Evolutionary conservation across 2,797 vertebrate genomes (phyloP).

Genomic region (Pipistrellus kuhlii): DNA sequence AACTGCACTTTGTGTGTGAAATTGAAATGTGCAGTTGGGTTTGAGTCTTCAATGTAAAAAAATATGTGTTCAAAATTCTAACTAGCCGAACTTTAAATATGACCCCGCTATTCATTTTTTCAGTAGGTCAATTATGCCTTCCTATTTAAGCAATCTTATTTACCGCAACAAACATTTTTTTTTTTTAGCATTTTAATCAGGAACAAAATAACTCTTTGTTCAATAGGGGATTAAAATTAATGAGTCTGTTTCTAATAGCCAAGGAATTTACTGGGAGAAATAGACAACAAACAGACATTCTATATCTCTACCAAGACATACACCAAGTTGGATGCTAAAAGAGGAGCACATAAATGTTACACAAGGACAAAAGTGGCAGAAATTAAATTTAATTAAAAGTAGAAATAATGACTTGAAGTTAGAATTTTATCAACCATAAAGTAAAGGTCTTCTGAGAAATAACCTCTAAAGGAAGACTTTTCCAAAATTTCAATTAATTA

Average conservation of each 20-base stretch:
- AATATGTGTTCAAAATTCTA: conserved; percentile 35
- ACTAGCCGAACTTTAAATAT: conserved; percentile 17
- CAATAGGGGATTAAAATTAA: conserved; percentile 8
- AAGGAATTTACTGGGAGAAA: background rate
- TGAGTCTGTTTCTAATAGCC: background rate
- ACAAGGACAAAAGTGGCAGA: background rate
- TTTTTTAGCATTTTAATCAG: background rate
- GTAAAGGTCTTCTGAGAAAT: background rate
- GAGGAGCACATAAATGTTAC: background rate
- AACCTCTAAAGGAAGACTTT: background rate
- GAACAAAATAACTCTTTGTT: background rate
- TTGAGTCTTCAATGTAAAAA: conserved; percentile 61
- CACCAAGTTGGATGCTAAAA: background rate
- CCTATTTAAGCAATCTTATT: conserved; percentile 54
- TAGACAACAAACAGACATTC: background rate
- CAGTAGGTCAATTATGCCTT: conserved; percentile 19
- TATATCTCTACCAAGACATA: background rate
- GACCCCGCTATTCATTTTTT: conserved; percentile 3
- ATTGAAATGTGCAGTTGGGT: background rate
- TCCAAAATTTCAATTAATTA: background rate
- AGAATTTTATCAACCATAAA: background rate
- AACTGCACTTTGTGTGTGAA: conserved; percentile 48
- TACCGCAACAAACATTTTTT: background rate
- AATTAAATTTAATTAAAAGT: background rate
- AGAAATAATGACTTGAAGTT: background rate